phyloP scores from a whole-genome alignment of 2,888 invertebrate species.

The Cryptophagus acutangulus region DNA sequence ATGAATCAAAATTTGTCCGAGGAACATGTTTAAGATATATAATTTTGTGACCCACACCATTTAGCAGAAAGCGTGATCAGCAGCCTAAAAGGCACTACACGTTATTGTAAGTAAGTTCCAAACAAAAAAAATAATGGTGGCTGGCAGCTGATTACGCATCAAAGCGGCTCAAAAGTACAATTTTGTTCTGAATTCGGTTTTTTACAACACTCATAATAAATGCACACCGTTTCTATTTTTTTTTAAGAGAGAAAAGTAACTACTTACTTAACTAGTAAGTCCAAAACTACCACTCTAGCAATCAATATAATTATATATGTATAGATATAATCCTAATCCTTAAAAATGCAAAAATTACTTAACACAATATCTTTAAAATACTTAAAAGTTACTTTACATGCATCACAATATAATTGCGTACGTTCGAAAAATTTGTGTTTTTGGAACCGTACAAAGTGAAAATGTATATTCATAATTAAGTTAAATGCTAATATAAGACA shows the following conservation, averaged over 20 bases:
- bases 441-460: constrained; percentile 32
- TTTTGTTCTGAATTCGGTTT: too few species aligned
- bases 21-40: too few species aligned
- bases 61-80: constrained; percentile 48
- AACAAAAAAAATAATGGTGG: constrained; percentile 39
- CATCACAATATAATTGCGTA: constrained; percentile 39
- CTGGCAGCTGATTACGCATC: constrained; percentile 49
- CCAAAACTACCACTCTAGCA: constrained; percentile 35
- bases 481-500: constrained; percentile 46
- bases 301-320: constrained; percentile 14
- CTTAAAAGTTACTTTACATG: constrained; percentile 36
- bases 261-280: constrained; percentile 17
- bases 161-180: constrained; percentile 27
- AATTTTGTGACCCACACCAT: constrained; percentile 49
- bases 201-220: constrained; percentile 20
- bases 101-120: constrained; percentile 46
- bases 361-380: constrained; percentile 26
- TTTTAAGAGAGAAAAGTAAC: background rate
- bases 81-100: constrained; percentile 49
- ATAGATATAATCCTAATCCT: constrained; percentile 42
- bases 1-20: too few species aligned
- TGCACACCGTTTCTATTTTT: constrained; percentile 1
- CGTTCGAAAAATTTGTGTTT: too few species aligned
- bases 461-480: constrained; percentile 22
- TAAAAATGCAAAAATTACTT: constrained; percentile 43